Percentiles rank a stretch among this genome's conserved stretches.
phyloP scores from a whole-genome alignment of 2,888 invertebrate genomes.

The Acrobasis consociella region DNA sequence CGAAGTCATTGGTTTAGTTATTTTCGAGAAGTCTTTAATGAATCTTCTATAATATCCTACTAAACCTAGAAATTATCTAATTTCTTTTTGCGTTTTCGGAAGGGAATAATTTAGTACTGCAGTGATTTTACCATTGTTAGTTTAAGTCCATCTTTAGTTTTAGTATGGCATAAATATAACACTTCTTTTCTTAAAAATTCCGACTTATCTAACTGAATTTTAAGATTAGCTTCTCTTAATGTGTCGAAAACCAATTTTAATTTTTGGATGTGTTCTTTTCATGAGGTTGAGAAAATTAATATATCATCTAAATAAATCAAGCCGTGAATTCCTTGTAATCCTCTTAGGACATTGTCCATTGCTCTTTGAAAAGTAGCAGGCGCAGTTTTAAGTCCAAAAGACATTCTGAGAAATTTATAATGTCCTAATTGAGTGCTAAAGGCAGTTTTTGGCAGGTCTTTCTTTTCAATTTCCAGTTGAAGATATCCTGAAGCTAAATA shows the following conservation, averaged over 20 bases:
- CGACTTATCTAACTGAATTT: too few relatives aligned
- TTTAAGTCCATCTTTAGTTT: slow-evolving; percentile 37
- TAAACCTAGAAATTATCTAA: slow-evolving; percentile 50
- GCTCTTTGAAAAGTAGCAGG: neutral
- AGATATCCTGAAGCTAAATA: slow-evolving; percentile 31
- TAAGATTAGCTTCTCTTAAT: neutral
- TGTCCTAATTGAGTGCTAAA: neutral
- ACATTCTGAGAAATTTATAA: neutral
- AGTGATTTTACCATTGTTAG: slow-evolving; percentile 40
- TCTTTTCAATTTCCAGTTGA: slow-evolving; percentile 30
- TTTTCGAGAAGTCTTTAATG: slow-evolving; percentile 40
- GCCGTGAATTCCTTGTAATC: neutral
- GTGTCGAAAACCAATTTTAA: neutral
- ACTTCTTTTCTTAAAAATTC: slow-evolving; percentile 24
- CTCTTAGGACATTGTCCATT: neutral
- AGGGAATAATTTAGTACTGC: slow-evolving; percentile 36
- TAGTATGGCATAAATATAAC: slow-evolving; percentile 43
- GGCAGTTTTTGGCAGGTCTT: slow-evolving; percentile 25
- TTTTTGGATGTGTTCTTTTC: neutral
- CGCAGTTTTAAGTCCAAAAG: neutral
- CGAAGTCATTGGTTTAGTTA: slow-evolving; percentile 34
- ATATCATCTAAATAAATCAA: neutral
- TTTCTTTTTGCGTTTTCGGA: slow-evolving; percentile 36
- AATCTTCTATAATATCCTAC: slow-evolving; percentile 52
- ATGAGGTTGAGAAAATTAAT: neutral